These are phyloP conservation scores for Chelonus insularis DNA, from an alignment of 1,140 invertebrate genomes.

Conservation along the genomic window DNA sequence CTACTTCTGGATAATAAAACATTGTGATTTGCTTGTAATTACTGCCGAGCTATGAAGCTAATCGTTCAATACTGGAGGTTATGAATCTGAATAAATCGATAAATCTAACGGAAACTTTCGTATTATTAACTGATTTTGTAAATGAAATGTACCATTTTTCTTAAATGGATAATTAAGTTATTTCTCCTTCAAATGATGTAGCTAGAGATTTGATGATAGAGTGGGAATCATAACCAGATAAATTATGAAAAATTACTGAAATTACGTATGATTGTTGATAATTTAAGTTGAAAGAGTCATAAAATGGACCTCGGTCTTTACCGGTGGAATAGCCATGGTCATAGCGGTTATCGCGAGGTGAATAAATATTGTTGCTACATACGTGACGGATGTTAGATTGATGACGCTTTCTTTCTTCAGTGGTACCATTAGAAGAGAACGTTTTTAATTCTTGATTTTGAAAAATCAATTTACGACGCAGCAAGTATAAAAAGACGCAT, in stretches of 20 bases:
- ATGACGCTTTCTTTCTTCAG: conserved; percentile 17
- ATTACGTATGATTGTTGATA: conserved; percentile 36
- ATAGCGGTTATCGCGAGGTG: conserved; percentile 29
- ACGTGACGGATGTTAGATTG: conserved; percentile 27
- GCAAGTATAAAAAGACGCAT: no score
- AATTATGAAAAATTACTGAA: conserved; percentile 54
- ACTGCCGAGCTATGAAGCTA: no score
- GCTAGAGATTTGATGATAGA: conserved; percentile 40
- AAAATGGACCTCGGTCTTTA: conserved; percentile 43
- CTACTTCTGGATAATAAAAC: conserved; percentile 8
- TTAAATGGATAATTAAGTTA: conserved; percentile 28
- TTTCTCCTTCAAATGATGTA: conserved; percentile 27
- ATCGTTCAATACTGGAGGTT: no score
- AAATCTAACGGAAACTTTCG: conserved; percentile 33
- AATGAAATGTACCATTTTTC: conserved; percentile 36
- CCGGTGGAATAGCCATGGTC: conserved; percentile 49
- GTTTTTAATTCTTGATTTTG: no score
- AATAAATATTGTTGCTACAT: conserved; percentile 31
- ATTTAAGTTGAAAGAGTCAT: conserved; percentile 48
- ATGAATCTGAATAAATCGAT: conserved; percentile 39
- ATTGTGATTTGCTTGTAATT: conserved; percentile 23
- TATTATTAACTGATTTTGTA: conserved; percentile 27
- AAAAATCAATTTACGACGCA: no score
- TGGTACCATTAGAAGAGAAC: conserved; percentile 14
- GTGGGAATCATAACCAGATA: conserved; percentile 48